Base-by-base conservation (phyloP, 1,140 invertebrate genomes). In the Homalodisca vitripennis region DNA sequence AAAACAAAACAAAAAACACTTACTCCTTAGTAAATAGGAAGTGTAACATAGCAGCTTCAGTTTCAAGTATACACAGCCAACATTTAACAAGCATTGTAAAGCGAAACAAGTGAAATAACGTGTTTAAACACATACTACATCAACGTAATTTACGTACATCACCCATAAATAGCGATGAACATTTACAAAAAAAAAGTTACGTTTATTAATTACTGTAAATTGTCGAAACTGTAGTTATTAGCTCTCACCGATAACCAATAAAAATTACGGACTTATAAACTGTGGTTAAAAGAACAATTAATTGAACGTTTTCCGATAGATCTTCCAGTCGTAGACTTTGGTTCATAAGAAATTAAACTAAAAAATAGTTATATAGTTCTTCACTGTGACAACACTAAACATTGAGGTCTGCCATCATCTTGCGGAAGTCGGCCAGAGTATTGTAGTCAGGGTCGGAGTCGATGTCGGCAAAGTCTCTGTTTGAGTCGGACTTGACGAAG, bases 401-500 rank as follows among this genome's bases (percentile, higher is more conserved):
- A 80, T 89, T 89, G 70, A 92, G 80, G 80, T 92, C 89, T 32
- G 89, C 88, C 89, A 92, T 91, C 88, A 92, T 91, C 83, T 90
- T 90, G 64, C 89, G 84, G 79, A 92, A 92, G 79, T 92, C 89
- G 60, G 89, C 89, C 48, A 91, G 80, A 10, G 89, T 90, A 75
- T 90, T 91, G 78, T 91, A 91, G 78, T 91, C 89, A 30, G 90
- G 89, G 75, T 92, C 90, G 67, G 88, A 85, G 74, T 90, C 88
- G 57, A 91, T 87, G 75, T 91, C 89, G 20, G 87, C 86, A 73
- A 90, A 86, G 79, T 87, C 88, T 80, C 85, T 83, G 75, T 82
- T 86, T 22, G 86, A 84, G 75, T 89, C 87, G 41, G 85, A 83
- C 74, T 87, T 88, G 24, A 84, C 83, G 73, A 88, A 88, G 75